A percentile compares a stretch with the other conserved stretches of the same genome.
Conservation (phyloP, 2,888 invertebrate species). For the Acrocyrtus sp. region DNA sequence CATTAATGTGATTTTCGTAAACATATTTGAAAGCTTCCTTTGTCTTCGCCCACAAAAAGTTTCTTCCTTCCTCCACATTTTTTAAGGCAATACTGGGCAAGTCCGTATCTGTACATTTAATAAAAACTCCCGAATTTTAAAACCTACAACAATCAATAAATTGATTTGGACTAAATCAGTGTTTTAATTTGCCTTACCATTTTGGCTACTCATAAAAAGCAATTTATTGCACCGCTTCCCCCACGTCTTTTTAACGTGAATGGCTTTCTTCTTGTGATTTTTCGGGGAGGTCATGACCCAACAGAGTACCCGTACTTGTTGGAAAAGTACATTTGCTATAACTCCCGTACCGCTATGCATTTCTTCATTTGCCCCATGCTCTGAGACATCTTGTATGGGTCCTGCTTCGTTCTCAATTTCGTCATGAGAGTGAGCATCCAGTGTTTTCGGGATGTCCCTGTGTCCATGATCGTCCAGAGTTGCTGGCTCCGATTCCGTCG, state of each 20-base stretch:
- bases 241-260: slow-evolving; percentile 95
- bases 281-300: slow-evolving; percentile 96
- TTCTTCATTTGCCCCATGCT: slow-evolving; percentile 72
- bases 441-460: not conserved
- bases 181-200: slow-evolving; percentile 70
- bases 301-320: slow-evolving; percentile 87
- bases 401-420: slow-evolving; percentile 65
- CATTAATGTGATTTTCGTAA: slow-evolving; percentile 82
- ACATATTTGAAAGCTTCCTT: slow-evolving; percentile 92
- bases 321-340: slow-evolving; percentile 77
- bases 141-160: no score
- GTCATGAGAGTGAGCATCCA: slow-evolving; percentile 65
- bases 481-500: no score
- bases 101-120: slow-evolving; percentile 71
- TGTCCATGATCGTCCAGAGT: not conserved
- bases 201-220: slow-evolving; percentile 84
- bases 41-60: slow-evolving; percentile 96
- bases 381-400: slow-evolving; percentile 68
- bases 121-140: not conserved
- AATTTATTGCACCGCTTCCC: slow-evolving; percentile 89
- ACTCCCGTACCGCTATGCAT: slow-evolving; percentile 71
- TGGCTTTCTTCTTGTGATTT: slow-evolving; percentile 89
- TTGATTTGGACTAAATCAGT: not conserved
- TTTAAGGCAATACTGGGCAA: slow-evolving; percentile 72
- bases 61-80: slow-evolving; percentile 72